A percentile compares a stretch with the other conserved stretches of the same genome.
phyloP scores from a whole-genome alignment of 2,113 vertebrate genomes.

The Thunnus thynnus region DNA sequence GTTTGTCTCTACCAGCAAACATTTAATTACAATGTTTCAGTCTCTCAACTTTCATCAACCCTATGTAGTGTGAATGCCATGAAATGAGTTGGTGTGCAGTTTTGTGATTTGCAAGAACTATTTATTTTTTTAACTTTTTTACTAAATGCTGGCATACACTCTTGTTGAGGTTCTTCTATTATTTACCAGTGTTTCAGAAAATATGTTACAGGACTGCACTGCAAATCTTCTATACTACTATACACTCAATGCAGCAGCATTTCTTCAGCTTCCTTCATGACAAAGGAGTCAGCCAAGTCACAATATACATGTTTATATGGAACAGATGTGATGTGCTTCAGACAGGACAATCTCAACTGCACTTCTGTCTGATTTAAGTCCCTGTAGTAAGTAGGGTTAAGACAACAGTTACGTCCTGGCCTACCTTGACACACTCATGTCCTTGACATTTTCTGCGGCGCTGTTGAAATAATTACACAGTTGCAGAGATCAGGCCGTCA shows the following conservation, averaged over 20 bases:
- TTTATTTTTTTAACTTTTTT: too few species aligned
- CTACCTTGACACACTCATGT: slow-evolving; percentile 26
- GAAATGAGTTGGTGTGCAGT: neutral
- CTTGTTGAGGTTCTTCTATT: too few species aligned
- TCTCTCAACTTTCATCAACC: neutral
- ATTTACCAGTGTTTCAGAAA: too few species aligned
- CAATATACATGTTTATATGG: neutral
- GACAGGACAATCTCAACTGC: neutral
- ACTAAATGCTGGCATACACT: too few species aligned
- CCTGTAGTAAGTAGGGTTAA: neutral
- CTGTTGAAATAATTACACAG: slow-evolving; percentile 56
- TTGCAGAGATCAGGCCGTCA: slow-evolving; percentile 27
- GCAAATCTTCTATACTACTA: too few species aligned
- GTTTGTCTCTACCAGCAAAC: too few species aligned
- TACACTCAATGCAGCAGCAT: neutral
- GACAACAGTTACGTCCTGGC: slow-evolving; percentile 9
- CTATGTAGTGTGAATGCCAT: neutral
- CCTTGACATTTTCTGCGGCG: slow-evolving; percentile 73
- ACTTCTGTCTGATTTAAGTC: slow-evolving; percentile 20
- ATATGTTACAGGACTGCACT: too few species aligned
- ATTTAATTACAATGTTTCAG: neutral
- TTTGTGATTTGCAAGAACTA: too few species aligned
- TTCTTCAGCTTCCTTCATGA: neutral
- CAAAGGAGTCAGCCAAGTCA: neutral
- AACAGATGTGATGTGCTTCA: neutral